Evolutionary conservation across 2,113 vertebrate genomes (phyloP).

Genomic region (Sardina pilchardus): DNA sequence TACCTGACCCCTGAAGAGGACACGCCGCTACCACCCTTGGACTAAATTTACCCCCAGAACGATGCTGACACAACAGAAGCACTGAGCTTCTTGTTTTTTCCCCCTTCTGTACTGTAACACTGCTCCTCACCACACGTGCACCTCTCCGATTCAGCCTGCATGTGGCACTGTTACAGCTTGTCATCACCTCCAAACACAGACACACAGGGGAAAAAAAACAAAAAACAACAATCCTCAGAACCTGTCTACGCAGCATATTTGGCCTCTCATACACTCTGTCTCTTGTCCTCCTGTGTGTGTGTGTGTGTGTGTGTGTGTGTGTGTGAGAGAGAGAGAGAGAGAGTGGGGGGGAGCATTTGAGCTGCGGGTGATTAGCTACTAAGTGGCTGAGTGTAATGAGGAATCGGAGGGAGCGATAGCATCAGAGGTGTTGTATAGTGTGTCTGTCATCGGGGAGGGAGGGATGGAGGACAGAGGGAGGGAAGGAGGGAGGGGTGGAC

Average conservation of each 20-base stretch:
- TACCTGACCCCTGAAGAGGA: constrained; percentile 22
- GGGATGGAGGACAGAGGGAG: not conserved
- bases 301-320: constrained; percentile 5
- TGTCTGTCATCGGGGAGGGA: constrained; percentile 67
- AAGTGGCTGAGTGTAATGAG: constrained; percentile 18
- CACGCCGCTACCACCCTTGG: constrained; percentile 21
- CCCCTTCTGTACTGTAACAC: not conserved
- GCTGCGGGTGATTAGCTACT: not conserved
- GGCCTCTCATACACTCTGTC: not conserved
- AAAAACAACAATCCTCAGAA: not conserved
- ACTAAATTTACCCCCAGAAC: not conserved
- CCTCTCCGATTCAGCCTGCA: constrained; percentile 20
- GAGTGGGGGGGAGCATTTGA: not conserved
- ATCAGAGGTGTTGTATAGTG: constrained; percentile 63
- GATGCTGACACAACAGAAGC: not conserved
- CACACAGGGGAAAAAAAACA: not conserved
- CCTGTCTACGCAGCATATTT: constrained; percentile 5
- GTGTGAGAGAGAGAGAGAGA: not conserved
- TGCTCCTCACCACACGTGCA: constrained; percentile 18
- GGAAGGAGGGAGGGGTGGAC: not conserved
- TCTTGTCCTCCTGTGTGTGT: not conserved
- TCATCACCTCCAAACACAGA: not conserved
- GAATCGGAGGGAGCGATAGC: not conserved
- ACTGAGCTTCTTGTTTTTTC: too few species aligned
- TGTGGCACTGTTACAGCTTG: constrained; percentile 36